Base-by-base conservation (phyloP, 2,888 invertebrate genomes). In the Calameuta filiformis region DNA sequence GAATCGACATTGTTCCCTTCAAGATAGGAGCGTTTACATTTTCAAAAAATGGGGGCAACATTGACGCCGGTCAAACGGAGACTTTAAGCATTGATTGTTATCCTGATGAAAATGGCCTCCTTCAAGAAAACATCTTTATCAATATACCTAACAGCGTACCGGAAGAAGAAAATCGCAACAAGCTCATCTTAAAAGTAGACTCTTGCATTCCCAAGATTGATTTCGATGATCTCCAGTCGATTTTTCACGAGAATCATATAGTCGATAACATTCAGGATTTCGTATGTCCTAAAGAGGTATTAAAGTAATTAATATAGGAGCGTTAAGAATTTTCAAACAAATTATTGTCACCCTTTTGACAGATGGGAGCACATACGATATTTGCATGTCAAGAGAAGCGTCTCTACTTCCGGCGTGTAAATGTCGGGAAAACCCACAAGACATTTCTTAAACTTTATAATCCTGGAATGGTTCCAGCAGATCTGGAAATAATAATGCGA, bases 221-320 rank as follows among this genome's bases (percentile, higher is more conserved):
- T 86, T 93, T 94, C 78, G 91, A 92, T 87, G 93, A 94, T 86
- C 87, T 93, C 34, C 92, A 93, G 76, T 92, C 92, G 3, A 94
- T 95, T 1, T 95, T 95, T 86, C 92, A 92, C 79, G 94, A 94
- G 87, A 94, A 94, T 84, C 92, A 93, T 33, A 92, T 95, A 79
- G 93, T 94, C 1, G 92, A 94, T 84, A 92, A 90, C 77, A 84
- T 93, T 74, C 85, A 91, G 0, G 93, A 94, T 80, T 93, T 94
- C 81, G 90, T 92, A 85, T 92, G 92, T 69, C 92, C 92, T 1
- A 93, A 93, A 76, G 87, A 92, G 86, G 92, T 92, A 56, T 40
- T 37, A 40, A 37, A 37, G 73, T 30, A 77, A 69, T 69, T 56
- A 68, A 35, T 35, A 31, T 73, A 73, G 23, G 75, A 73, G 69